phyloP scores from a whole-genome alignment of 2,888 invertebrate genomes.

The Cyrtodaria siliqua region DNA sequence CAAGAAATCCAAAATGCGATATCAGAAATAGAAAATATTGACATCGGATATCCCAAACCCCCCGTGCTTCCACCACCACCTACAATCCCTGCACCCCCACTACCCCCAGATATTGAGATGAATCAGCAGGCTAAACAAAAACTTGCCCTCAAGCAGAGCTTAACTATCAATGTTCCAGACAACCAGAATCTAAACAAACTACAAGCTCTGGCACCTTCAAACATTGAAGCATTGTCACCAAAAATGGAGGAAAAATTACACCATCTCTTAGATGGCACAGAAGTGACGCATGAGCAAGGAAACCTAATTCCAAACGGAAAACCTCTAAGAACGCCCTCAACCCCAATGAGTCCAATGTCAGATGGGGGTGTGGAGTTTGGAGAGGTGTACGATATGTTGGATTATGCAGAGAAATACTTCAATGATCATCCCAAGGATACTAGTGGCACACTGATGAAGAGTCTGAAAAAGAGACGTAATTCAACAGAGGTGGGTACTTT shows the following conservation, averaged over 20 bases:
- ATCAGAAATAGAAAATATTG: slow-evolving; percentile 67
- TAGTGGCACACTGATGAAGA: slow-evolving; percentile 82
- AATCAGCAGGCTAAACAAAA: slow-evolving; percentile 48
- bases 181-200: slow-evolving; percentile 49
- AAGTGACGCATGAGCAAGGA: slow-evolving; percentile 10
- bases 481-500: slow-evolving; percentile 72
- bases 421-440: slow-evolving; percentile 90
- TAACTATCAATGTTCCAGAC: slow-evolving; percentile 53
- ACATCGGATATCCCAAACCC: slow-evolving; percentile 43
- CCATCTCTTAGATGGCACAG: slow-evolving; percentile 55
- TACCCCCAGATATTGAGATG: slow-evolving; percentile 60
- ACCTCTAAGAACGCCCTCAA: slow-evolving; percentile 42
- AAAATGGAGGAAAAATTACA: slow-evolving; percentile 69
- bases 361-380: slow-evolving; percentile 61
- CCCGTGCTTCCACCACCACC: slow-evolving; percentile 66
- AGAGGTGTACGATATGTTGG: slow-evolving; percentile 92
- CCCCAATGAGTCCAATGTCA: slow-evolving; percentile 53
- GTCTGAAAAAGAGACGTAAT: slow-evolving; percentile 78
- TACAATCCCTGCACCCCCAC: slow-evolving; percentile 66
- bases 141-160: slow-evolving; percentile 48
- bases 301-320: slow-evolving; percentile 46
- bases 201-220: slow-evolving; percentile 51
- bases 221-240: slow-evolving; percentile 72
- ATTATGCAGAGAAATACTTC: slow-evolving; percentile 97
- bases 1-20: slow-evolving; percentile 70